Base-by-base conservation (phyloP, 2,113 vertebrate genomes). In the Chinchilla lanigera region DNA sequence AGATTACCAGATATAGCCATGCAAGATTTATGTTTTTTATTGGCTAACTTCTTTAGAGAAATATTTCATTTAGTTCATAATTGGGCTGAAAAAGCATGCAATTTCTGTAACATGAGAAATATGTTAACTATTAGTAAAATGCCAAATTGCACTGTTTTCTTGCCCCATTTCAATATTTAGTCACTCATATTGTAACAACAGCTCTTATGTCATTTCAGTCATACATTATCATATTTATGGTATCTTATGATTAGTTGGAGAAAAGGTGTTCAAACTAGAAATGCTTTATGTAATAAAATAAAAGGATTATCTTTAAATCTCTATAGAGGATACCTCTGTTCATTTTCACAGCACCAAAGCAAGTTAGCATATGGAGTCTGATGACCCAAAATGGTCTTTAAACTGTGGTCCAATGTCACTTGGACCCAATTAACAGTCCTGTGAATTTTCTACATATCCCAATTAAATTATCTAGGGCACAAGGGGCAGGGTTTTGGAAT, bases 31-130 rank as follows among this genome's bases (percentile, higher is more conserved):
- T 50, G 47, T 50, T 58, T 89, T 84, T 93, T 95, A 77, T 26
- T 69, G 69, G 24, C 52, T 30, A 86, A 11, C 78, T 90, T 81
- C 77, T 90, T 80, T 50, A 90, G 80, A 83, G 75, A 92, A 90
- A 80, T 69, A 33, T 33, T 67, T 80, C 61, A 33, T 22, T 82
- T 65, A 65, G 65, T 38, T 95, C 17, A 69, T 58, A 89, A 77
- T 9, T 54, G 12, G 28, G 11, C 47, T 14, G 4, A 71, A 17
- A 88, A 90, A 58, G 33, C 33, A 84, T 35, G 41, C 4, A 52
- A 3, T 69, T 50, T 50, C 22, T 69, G 58, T 47, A 84, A 82
- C 41, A 16, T 54, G 80, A 86, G 44, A 90, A 96, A 83, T 75
- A 28, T 10, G 5, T 83, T 52, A 75, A 50, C n/a, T 28, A 30